Evolutionary conservation across 2,797 vertebrate genomes (phyloP).

Genomic region (Ciconia nigra): DNA sequence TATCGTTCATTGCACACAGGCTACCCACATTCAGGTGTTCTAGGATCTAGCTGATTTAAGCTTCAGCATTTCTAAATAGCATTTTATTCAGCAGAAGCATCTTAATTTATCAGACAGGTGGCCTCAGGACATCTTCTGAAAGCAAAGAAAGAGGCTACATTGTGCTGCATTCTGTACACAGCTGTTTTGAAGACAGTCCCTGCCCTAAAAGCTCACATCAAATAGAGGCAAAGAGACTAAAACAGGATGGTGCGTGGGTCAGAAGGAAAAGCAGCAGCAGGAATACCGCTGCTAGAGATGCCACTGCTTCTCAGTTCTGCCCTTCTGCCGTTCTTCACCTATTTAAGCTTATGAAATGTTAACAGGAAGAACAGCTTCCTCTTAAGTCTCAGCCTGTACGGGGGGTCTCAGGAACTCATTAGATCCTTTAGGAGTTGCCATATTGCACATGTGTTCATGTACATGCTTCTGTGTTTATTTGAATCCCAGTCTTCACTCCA

Average conservation of each 20-base stretch:
- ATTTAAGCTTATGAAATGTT: neutral
- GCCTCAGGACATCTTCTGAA: neutral
- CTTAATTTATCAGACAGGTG: neutral
- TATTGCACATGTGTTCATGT: rapidly evolving
- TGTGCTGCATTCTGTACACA: neutral
- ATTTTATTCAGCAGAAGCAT: neutral
- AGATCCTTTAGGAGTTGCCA: neutral
- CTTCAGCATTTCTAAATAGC: neutral
- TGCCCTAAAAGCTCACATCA: neutral
- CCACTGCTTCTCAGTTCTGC: neutral
- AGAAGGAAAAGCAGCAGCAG: neutral
- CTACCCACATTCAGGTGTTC: neutral
- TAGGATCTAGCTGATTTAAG: neutral
- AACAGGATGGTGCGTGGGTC: neutral
- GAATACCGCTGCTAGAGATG: neutral
- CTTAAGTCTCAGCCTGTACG: neutral
- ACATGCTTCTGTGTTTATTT: neutral
- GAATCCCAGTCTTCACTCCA: neutral
- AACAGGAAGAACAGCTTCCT: neutral
- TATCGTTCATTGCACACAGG: no score
- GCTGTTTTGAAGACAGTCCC: neutral
- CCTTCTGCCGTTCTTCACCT: neutral
- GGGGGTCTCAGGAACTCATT: neutral
- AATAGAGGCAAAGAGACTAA: neutral
- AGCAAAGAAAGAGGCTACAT: neutral